Conservation (phyloP, 2,888 invertebrate species). For the Thalpophila matura region DNA sequence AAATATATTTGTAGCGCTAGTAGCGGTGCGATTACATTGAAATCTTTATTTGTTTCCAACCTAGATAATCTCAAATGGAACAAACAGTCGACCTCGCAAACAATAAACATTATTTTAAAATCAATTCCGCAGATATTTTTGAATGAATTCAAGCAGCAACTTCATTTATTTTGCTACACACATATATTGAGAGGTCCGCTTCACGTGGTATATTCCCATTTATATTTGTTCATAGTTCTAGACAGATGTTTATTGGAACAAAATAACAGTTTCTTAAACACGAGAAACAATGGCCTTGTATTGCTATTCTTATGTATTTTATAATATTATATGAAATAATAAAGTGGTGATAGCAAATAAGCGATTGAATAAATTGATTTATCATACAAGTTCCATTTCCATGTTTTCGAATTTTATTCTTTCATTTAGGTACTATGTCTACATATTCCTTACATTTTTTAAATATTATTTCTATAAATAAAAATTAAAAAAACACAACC, state of each 20-base stretch:
- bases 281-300: not conserved
- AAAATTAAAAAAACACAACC: no score
- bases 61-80: not conserved
- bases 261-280: constrained; percentile 17
- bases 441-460: no score
- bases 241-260: constrained; percentile 62
- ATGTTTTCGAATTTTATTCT: no score
- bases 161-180: constrained; percentile 53
- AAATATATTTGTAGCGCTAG: no score
- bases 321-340: no score
- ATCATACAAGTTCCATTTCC: no score
- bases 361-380: no score
- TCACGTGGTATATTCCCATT: constrained; percentile 60
- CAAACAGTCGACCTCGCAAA: constrained; percentile 2
- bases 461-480: no score
- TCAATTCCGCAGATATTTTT: constrained; percentile 19
- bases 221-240: constrained; percentile 58
- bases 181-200: constrained; percentile 58
- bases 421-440: no score
- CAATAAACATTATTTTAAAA: constrained; percentile 25
- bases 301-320: no score
- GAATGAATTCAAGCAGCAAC: constrained; percentile 45
- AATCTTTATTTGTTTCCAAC: not conserved
- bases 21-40: not conserved
- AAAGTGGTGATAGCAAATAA: no score